phyloP scores from a whole-genome alignment of 2,888 invertebrate species.

The Watsonalla binaria region DNA sequence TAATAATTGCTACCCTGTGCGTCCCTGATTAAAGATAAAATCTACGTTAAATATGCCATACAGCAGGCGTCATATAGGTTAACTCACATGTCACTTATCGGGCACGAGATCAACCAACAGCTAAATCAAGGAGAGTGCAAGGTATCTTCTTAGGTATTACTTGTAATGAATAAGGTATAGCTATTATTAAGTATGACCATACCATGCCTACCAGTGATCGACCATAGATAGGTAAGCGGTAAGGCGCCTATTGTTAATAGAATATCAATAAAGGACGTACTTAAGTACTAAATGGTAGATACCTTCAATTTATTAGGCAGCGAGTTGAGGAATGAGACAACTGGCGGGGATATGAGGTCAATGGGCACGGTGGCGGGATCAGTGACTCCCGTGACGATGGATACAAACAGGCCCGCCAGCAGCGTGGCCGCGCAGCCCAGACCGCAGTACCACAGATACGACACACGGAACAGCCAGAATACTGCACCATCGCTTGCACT shows the following conservation, averaged over 20 bases:
- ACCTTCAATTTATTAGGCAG: conserved; percentile 71
- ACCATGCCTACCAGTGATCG: too few species aligned
- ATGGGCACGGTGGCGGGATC: conserved; percentile 81
- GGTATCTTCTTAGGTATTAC: too few species aligned
- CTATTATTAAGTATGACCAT: too few species aligned
- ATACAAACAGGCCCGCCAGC: conserved; percentile 84
- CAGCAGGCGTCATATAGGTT: not conserved
- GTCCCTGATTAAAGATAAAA: too few species aligned
- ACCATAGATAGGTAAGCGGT: too few species aligned
- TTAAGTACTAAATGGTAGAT: conserved; percentile 6
- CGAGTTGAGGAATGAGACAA: conserved; percentile 74
- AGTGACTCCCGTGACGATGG: conserved; percentile 81
- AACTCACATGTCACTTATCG: not conserved
- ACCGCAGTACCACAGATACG: conserved; percentile 94
- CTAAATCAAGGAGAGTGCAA: too few species aligned
- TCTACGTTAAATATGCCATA: not conserved
- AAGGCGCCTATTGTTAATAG: too few species aligned
- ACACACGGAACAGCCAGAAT: conserved; percentile 83
- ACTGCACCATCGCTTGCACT: conserved; percentile 51
- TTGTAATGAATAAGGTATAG: too few species aligned
- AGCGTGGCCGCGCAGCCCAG: conserved; percentile 87
- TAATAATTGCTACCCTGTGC: too few species aligned
- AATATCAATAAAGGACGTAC: too few species aligned
- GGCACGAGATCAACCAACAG: too few species aligned
- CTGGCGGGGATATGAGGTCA: conserved; percentile 83